phyloP scores from a whole-genome alignment of 2,888 invertebrate species.

The Magallana nippona region DNA sequence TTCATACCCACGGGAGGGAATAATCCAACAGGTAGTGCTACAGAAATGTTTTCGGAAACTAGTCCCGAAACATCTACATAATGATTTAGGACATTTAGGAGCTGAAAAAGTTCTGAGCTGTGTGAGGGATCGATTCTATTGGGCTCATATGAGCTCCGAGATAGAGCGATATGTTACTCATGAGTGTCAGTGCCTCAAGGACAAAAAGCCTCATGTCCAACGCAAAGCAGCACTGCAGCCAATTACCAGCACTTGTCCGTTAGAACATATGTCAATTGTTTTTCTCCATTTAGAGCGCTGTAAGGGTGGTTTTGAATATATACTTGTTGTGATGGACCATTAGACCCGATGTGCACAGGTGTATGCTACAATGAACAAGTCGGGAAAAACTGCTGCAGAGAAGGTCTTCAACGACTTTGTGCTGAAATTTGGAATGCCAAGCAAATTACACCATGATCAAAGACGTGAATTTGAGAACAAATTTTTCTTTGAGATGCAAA shows the following conservation, averaged over 20 bases:
- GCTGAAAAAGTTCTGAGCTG: no score
- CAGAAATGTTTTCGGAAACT: neutral
- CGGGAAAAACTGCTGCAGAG: slow-evolving; percentile 51
- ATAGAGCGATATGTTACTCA: neutral
- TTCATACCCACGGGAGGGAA: neutral
- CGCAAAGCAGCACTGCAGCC: slow-evolving; percentile 37
- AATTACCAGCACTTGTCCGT: slow-evolving; percentile 49
- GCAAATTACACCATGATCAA: slow-evolving; percentile 55
- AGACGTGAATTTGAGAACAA: slow-evolving; percentile 58
- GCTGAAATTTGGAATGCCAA: slow-evolving; percentile 53
- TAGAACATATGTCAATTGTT: slow-evolving; percentile 54
- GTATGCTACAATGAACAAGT: slow-evolving; percentile 53
- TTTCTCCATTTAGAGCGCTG: slow-evolving; percentile 53
- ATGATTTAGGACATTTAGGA: neutral
- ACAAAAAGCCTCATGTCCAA: slow-evolving; percentile 1
- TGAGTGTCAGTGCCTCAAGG: neutral
- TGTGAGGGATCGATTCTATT: no score
- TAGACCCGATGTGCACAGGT: slow-evolving; percentile 54
- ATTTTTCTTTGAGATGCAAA: slow-evolving; percentile 53
- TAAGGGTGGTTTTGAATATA: slow-evolving; percentile 55
- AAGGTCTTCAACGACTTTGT: slow-evolving; percentile 55
- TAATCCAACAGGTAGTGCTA: neutral
- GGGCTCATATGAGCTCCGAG: neutral
- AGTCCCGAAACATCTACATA: neutral
- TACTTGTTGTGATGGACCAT: slow-evolving; percentile 57